These are phyloP conservation scores for Malurus cyaneus DNA, from an alignment of 2,113 vertebrate genomes.

Conservation along the genomic window DNA sequence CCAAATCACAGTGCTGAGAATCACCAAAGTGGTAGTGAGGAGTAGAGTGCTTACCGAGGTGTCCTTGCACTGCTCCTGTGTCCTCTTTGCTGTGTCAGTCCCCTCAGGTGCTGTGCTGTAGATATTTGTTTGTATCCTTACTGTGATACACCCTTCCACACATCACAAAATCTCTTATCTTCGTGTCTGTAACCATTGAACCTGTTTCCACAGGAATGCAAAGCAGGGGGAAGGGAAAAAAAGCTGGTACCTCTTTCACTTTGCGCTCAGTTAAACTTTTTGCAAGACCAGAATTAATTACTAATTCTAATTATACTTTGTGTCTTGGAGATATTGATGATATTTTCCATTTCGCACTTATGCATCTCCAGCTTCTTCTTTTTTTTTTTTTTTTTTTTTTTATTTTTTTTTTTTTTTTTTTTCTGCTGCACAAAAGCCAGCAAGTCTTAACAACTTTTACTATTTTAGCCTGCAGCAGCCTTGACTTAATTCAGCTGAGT, in stretches of 20 bases:
- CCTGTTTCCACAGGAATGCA: neutral
- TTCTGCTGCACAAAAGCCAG: neutral
- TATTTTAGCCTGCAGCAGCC: neutral
- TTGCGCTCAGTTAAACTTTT: neutral
- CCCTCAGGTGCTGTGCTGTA: neutral
- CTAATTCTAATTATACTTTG: neutral
- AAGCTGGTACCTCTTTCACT: neutral
- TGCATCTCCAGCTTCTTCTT: neutral
- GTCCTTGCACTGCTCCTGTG: neutral
- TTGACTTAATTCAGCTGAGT: slow-evolving; percentile 13
- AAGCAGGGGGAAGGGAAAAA: neutral
- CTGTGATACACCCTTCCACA: neutral
- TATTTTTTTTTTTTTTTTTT: neutral
- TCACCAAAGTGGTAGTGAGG: neutral
- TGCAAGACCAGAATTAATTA: neutral
- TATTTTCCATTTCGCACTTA: neutral
- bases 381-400: too few relatives aligned
- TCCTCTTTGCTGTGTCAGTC: neutral
- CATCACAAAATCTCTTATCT: neutral
- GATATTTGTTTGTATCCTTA: neutral
- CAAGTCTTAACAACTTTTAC: neutral
- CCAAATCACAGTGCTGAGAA: neutral
- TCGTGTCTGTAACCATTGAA: neutral
- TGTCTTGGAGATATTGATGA: neutral
- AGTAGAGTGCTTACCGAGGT: neutral